Conservation (phyloP, 2,113 vertebrate species). For the Rhodinocichla rosea region DNA sequence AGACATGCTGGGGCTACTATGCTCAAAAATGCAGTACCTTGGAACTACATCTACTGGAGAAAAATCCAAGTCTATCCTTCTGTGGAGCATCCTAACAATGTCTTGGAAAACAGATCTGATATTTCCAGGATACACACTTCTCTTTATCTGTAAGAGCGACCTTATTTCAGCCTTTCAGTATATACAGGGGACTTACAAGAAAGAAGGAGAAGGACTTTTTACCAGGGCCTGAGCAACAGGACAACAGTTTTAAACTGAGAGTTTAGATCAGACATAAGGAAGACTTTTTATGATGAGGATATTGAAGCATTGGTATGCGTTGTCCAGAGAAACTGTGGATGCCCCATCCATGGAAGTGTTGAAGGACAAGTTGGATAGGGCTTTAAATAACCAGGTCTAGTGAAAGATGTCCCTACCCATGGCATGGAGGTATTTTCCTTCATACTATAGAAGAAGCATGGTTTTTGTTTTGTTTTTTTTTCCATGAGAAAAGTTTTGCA, state of each 20-base stretch:
- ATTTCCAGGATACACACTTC: not conserved
- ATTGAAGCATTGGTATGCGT: accelerated
- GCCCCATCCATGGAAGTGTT: not conserved
- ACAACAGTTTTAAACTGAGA: not conserved
- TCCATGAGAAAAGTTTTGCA: not conserved
- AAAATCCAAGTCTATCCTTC: not conserved
- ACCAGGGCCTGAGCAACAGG: not conserved
- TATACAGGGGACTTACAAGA: not conserved
- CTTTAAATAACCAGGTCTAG: not conserved
- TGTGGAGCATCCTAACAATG: not conserved
- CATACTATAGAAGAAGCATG: not conserved
- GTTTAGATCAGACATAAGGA: not conserved
- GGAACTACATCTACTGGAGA: not conserved
- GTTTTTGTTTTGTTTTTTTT: not conserved
- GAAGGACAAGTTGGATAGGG: not conserved
- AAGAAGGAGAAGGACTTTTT: not conserved
- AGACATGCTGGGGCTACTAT: not conserved
- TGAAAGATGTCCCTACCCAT: not conserved
- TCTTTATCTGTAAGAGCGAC: not conserved
- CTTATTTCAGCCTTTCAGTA: not conserved
- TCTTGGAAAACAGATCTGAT: not conserved
- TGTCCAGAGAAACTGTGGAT: not conserved
- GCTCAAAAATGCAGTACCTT: not conserved
- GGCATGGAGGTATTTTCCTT: not conserved
- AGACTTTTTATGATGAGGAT: not conserved